Evolutionary conservation across 2,113 vertebrate species (phyloP).

Genomic region (Bambusicola thoracicus): DNA sequence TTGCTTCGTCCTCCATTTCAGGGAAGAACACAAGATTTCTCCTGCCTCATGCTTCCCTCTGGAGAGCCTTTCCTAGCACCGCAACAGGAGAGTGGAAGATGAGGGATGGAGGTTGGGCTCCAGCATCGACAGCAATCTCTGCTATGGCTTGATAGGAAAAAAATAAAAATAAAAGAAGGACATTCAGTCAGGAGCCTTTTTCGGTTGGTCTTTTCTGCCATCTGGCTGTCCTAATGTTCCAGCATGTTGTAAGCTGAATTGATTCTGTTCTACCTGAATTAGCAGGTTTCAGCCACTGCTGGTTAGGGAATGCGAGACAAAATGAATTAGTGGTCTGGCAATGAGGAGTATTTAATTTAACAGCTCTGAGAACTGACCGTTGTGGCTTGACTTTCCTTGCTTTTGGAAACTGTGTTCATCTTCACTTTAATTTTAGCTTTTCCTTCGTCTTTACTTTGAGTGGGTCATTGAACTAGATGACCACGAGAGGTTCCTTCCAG

Average conservation of each 20-base stretch:
- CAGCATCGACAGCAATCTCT: background rate
- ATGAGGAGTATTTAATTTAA: background rate
- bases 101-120: background rate
- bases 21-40: background rate
- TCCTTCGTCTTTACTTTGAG: background rate
- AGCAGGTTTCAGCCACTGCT: background rate
- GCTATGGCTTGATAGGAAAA: background rate
- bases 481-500: background rate
- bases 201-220: background rate
- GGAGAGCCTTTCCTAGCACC: background rate
- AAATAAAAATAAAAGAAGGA: background rate
- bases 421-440: background rate
- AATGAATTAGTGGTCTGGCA: conserved; percentile 3
- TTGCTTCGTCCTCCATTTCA: background rate
- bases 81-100: background rate
- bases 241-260: background rate
- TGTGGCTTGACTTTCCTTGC: background rate
- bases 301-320: rapidly evolving
- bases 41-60: background rate
- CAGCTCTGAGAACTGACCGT: background rate
- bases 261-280: background rate
- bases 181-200: background rate
- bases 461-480: background rate
- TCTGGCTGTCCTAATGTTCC: background rate
- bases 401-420: background rate